Base-by-base conservation (phyloP, 30 jellyfish, hydroid and myxozoan genomes). In the Mastigias papua region DNA sequence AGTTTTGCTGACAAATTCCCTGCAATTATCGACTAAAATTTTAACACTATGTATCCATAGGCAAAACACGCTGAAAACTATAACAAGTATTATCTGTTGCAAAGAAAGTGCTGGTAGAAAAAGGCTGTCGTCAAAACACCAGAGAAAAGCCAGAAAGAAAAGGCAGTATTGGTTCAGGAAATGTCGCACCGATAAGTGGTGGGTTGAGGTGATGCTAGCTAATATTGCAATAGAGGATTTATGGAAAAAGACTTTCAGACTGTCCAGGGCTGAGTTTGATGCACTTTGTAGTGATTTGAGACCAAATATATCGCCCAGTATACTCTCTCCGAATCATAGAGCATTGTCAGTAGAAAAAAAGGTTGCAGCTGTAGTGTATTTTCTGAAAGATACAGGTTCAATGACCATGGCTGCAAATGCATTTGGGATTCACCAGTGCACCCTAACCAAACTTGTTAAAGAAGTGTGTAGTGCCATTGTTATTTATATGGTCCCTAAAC, bases 1-100 rank as follows among this genome's bases (percentile, higher is more conserved):
- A 21, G 42, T 65, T 65, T 65, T 65, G 77, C 35, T 65, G 42
- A 34, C 77, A 21, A 65, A 35, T 65, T 32, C 77, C 35, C 77
- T 65, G 77, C 77, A 65, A 23, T 65, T 65, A 65, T 65, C 42
- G 77, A 65, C 77, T 65, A 65, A 17, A 65, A 35, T 65, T 65
- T 65, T 26, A 13, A 65, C 34, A 48, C 32, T 65, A 65, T 65
- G 77, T 65, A 17, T 65, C 23, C 77, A 65, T 25, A 65, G 77
- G 77, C 77, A 65, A 65, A 65, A 65, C 46, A 65, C 46, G 42
- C 34, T 65, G 11, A 65, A 65, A 65, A 65, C 33, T 11, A n/a
- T n/a, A n/a, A 1, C 1, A 65, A 11, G 19, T 1, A 48, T 35
- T 65, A 2, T 65, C 48, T 65, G 60, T 46, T 46, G 60, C 60